phyloP scores from a whole-genome alignment of 2,888 invertebrate genomes.

The Lottia gigantea region DNA sequence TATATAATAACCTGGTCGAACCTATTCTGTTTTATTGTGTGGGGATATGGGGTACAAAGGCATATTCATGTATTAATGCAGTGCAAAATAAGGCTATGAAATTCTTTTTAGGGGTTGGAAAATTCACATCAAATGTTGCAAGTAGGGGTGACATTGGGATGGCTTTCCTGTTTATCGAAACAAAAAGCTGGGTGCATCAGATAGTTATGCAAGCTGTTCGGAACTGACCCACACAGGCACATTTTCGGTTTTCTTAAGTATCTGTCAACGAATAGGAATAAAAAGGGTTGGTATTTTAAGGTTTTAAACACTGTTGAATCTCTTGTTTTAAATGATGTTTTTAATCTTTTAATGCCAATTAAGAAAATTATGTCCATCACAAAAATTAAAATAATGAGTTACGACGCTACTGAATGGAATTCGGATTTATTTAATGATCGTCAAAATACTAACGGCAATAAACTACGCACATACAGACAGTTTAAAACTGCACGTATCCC shows the following conservation, averaged over 20 bases:
- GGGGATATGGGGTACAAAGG: not conserved
- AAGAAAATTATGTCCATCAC: too few relatives aligned
- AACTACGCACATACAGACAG: not conserved
- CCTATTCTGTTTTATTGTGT: not conserved
- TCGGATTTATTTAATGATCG: not conserved
- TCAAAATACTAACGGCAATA: not conserved
- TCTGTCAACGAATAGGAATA: too few relatives aligned
- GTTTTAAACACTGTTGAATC: not conserved
- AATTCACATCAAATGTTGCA: not conserved
- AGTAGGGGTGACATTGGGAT: not conserved
- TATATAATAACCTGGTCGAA: not conserved
- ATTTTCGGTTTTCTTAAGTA: too few relatives aligned
- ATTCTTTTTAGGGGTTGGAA: conserved; percentile 3
- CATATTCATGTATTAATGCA: conserved; percentile 1
- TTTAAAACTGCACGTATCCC: not conserved
- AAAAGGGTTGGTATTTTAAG: not conserved
- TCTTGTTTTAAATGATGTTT: not conserved
- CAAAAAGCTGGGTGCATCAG: too few relatives aligned
- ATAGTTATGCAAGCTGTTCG: too few relatives aligned
- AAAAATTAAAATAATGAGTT: too few relatives aligned
- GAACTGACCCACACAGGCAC: too few relatives aligned
- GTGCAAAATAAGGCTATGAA: conserved; percentile 4
- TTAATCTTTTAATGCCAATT: too few relatives aligned
- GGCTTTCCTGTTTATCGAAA: not conserved
- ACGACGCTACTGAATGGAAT: not conserved